A percentile compares a stretch with the other conserved stretches of the same genome.
Evolutionary conservation across 2,888 invertebrate genomes (phyloP).

Genomic region (Linyphia triangularis): DNA sequence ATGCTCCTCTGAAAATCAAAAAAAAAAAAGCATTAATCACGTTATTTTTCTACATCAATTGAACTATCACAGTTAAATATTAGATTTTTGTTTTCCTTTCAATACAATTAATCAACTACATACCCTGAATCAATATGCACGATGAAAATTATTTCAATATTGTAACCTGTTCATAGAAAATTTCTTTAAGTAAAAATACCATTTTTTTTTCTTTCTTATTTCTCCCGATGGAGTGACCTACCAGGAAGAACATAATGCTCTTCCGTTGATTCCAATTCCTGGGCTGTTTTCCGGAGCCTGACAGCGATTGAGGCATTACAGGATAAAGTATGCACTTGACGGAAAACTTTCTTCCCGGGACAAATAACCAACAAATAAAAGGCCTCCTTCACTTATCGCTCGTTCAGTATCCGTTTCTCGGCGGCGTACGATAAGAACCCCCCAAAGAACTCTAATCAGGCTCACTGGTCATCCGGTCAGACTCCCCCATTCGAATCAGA

Average conservation of each 20-base stretch:
- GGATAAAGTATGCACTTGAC: constrained; percentile 30
- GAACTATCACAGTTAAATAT: no score
- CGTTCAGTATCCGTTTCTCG: constrained; percentile 47
- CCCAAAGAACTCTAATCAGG: constrained; percentile 66
- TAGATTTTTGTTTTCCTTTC: no score
- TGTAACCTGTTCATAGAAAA: no score
- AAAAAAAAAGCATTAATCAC: no score
- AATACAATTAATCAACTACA: no score
- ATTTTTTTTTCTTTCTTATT: no score
- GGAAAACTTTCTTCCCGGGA: constrained; percentile 36
- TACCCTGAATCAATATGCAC: no score
- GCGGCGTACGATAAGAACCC: constrained; percentile 38
- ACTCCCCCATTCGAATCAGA: constrained; percentile 26
- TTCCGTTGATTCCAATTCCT: constrained; percentile 2
- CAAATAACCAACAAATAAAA: constrained; percentile 69
- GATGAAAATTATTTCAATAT: no score
- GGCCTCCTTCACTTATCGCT: constrained; percentile 55
- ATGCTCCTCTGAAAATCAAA: no score
- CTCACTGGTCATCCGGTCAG: constrained; percentile 45
- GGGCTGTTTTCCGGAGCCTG: constrained; percentile 10
- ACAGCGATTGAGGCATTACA: constrained; percentile 19
- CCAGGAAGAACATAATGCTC: background rate
- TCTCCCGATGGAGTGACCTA: background rate
- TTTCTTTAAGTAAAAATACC: no score
- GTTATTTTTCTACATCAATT: no score